Base-by-base conservation (phyloP, 1,140 invertebrate species). In the Hormaphis cornu region DNA sequence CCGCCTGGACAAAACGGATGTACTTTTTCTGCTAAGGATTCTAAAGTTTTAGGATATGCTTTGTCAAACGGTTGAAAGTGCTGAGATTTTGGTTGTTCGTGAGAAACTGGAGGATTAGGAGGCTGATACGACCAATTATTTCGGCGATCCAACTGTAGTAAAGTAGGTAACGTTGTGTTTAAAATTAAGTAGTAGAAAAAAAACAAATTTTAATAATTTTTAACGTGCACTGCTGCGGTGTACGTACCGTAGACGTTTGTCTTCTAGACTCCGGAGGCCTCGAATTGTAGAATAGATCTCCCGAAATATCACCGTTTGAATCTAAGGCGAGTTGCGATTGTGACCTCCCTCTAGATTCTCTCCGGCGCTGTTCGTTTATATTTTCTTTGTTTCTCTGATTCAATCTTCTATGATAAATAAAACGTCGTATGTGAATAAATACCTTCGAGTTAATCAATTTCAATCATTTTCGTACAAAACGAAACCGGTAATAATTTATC, bases 31-130 rank as follows among this genome's bases (percentile, higher is more conserved):
- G 91, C 90, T 3, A 94, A 81, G 75, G 89, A 93, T 77, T 94
- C 91, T 56, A 93, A 77, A 0, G 92, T 94, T 76, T 93, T 92
- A n/a, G 91, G 90, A 78, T 93, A 93, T 18, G 85, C 86, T 33
- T 89, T 84, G 75, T 91, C 89, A 74, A 83, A 84, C 8, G 82
- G 82, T 71, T 89, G 89, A 76, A 91, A 92, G 74, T 90, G 88
- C 46, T 89, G 87, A 50, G 82, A 78, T 76, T 91, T 91, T 0
- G 91, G 90, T 75, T 93, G 91, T 76, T 94, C 90, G 1, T 90
- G 93, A 69, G 94, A 91, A 5, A 93, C 89, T 2, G 87, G 87
- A 2, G 85, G 85, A 1, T 73, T 74, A 46, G 90, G 90, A 12
- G 88, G 88, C 69, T 87, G 86, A 59, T 72, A 70, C 9, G 70